Percentiles rank a stretch among this genome's conserved stretches.
These are phyloP conservation scores for Bombyx huttoni DNA, from an alignment of 2,888 invertebrate genomes.

Conservation along the genomic window DNA sequence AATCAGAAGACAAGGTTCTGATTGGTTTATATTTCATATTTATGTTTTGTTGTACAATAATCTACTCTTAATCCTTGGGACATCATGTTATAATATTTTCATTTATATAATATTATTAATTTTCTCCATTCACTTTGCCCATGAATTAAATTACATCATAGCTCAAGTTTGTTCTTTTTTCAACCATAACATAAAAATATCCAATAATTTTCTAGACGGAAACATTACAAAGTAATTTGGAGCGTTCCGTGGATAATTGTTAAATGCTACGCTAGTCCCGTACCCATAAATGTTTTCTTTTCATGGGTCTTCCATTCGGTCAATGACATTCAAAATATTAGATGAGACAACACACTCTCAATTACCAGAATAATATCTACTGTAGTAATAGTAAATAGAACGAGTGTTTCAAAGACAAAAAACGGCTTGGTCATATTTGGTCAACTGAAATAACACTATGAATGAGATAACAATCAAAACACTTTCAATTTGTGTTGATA, in stretches of 20 bases:
- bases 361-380: not conserved
- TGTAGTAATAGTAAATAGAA: not conserved
- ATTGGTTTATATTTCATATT: no score
- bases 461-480: not conserved
- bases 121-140: no score
- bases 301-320: slow-evolving; percentile 12
- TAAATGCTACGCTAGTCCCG: slow-evolving; percentile 29
- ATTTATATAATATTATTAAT: no score
- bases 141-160: no score
- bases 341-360: not conserved
- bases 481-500: slow-evolving; percentile 5
- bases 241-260: slow-evolving; percentile 32
- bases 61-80: no score
- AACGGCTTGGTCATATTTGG: slow-evolving; percentile 3
- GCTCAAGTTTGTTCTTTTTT: no score
- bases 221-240: slow-evolving; percentile 47
- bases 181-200: no score
- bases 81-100: no score
- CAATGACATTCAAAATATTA: slow-evolving; percentile 9
- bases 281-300: slow-evolving; percentile 27
- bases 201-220: slow-evolving; percentile 10
- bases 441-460: not conserved
- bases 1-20: no score
- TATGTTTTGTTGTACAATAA: no score
- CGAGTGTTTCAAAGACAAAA: not conserved